Conservation (phyloP, 2,888 invertebrate species). For the Tenthredo distinguenda region DNA sequence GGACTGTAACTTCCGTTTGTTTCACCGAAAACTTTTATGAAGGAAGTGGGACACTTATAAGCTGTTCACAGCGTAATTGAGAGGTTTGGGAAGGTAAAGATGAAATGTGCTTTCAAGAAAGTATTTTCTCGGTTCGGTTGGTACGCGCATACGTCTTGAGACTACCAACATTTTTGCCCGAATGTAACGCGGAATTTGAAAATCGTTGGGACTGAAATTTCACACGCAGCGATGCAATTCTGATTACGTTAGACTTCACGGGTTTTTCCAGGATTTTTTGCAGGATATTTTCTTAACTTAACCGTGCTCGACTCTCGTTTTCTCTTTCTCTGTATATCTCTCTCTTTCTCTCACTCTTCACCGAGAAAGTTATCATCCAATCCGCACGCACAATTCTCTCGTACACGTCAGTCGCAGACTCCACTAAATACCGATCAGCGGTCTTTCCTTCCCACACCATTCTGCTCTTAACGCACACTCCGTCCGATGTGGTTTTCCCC, state of each 20-base stretch:
- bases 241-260: neutral
- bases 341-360: neutral
- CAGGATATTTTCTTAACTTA: neutral
- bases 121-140: neutral
- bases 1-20: neutral
- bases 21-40: neutral
- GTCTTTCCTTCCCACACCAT: constrained; percentile 64
- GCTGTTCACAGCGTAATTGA: too few relatives aligned
- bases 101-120: neutral
- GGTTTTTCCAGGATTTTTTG: too few relatives aligned
- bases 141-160: neutral
- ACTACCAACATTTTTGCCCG: neutral
- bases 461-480: constrained; percentile 41
- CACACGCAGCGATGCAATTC: neutral
- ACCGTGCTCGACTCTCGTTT: constrained; percentile 24
- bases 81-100: too few relatives aligned
- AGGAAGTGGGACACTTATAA: neutral
- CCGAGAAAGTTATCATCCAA: constrained; percentile 10
- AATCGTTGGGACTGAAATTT: constrained; percentile 1
- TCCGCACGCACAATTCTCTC: constrained; percentile 56
- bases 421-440: constrained; percentile 76
- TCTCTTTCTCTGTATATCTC: neutral
- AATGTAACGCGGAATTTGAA: too few relatives aligned
- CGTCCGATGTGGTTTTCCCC: constrained; percentile 45
- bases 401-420: constrained; percentile 75